Evolutionary conservation across 2,888 invertebrate genomes (phyloP), one percentile per base, ranked within the genome.

Genomic region (Bombylius major): DNA sequence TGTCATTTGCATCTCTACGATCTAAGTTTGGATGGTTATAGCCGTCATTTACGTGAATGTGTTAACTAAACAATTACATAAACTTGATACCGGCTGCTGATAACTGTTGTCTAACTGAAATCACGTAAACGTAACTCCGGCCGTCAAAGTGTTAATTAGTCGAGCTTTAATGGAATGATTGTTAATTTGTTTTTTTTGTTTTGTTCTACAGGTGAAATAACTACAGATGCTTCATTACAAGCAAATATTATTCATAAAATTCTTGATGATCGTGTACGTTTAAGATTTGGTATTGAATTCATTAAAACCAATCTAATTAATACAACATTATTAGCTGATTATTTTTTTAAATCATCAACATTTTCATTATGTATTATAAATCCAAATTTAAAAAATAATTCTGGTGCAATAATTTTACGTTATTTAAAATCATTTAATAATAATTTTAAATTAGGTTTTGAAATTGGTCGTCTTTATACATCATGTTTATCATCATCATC

Each of bases 181-280:
- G 23, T 23, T 8, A 44, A 44, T 44, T 11, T 44, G 2, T 9
- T 44, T 44, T 44, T 13, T 44, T 5, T 31, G 3, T 42, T 50
- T 49, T 14, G 7, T 32, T 36, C 1, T 51, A 34, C 32, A 59
- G 59, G 57, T 23, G 57, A 57, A 55, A 57, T 59, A 13, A 54
- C 57, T 31, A 39, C 39, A 47, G 44, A 49, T 34, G 59, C 57
- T 23, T 52, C 32, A 23, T 55, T 59, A 55, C 51, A 57, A 48
- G 57, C 57, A 23, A 59, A 54, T 47, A 50, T 59, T 36, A 23
- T 59, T 11, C 57, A 59, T 32, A 44, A 49, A 32, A n/a, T 59
- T 8, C 53, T 47, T 14, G 33, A 51, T 47, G 49, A 52, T 12
- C 8, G 52, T 12, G 1, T 32, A 46, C 57, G 59, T 32, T 13